Base-by-base conservation (phyloP, 2,888 invertebrate genomes). In the Sarcophaga carnaria region DNA sequence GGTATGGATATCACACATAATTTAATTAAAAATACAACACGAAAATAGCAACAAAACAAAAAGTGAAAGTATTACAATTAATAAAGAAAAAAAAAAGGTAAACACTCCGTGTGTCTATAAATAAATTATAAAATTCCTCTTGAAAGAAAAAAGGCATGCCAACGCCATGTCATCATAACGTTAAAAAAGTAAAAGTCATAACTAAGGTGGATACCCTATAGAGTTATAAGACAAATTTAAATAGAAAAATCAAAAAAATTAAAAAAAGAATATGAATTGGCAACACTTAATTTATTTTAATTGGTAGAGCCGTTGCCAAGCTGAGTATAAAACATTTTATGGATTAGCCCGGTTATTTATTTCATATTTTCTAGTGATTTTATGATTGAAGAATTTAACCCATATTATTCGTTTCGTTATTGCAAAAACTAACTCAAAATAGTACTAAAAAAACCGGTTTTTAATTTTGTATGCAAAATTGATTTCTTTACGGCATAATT, bases 21-120 rank as follows among this genome's bases (percentile, higher is more conserved):
- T 69, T 62, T 74, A 80, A 80, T 85, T 77, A 77, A 80, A 80
- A 72, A 45, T 71, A 45, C 67, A 76, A 76, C 81, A 81, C 63
- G 81, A 81, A 62, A 20, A 17, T n/a, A 17, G 49, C 69, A 49
- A 74, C 20, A 62, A 20, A 59, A 25, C 10, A 14, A 25, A 75
- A 75, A 75, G 64, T 85, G 85, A 62, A 62, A 62, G 22, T 20
- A 62, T 22, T 62, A 17, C n/a, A 62, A n/a, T 22, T 62, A n/a
- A 20, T 62, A 63, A 70, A 60, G n/a, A 25, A 63, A 47, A 67
- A 74, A 47, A 47, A 27, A 49, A 82, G 45, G 64, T 76, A 49
- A 63, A 76, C 59, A 75, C 63, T 70, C 25, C 49, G 47, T 64
- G 54, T 49, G 70, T 63, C 63, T 70, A 79, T 54, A 54, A 54